phyloP scores from a whole-genome alignment of 2,888 invertebrate genomes.

The Drosophila basisetae region DNA sequence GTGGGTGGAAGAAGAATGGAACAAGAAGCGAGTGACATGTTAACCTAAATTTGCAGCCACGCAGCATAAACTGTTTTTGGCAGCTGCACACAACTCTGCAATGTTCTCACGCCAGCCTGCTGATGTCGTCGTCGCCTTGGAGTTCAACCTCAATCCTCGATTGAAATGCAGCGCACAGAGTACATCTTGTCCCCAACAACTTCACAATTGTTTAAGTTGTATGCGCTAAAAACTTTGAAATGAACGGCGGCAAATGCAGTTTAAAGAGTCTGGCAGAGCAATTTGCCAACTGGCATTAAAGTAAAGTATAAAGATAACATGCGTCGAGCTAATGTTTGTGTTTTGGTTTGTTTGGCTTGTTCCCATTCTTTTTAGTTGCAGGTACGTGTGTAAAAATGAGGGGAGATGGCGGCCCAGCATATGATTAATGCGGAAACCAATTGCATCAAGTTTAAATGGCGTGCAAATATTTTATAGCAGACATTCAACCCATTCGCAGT shows the following conservation, averaged over 20 bases:
- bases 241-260: conserved; percentile 29
- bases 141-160: conserved; percentile 34
- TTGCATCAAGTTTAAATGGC: conserved; percentile 60
- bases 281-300: conserved; percentile 55
- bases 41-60: conserved; percentile 79
- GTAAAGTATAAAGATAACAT: conserved; percentile 34
- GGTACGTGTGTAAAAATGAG: conserved; percentile 3
- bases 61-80: conserved; percentile 68
- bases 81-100: conserved; percentile 74
- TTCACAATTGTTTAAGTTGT: conserved; percentile 53
- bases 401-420: conserved; percentile 17
- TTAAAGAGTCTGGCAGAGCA: conserved; percentile 56
- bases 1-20: not conserved
- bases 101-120: conserved; percentile 73
- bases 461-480: conserved; percentile 54
- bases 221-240: conserved; percentile 30
- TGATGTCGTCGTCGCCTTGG: conserved; percentile 52
- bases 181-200: conserved; percentile 40
- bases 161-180: conserved; percentile 26
- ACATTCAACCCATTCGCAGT: conserved; percentile 8
- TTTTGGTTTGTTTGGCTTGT: not conserved
- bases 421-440: conserved; percentile 55
- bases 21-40: conserved; percentile 70
- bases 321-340: not conserved
- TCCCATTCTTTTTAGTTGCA: not conserved